Conservation (phyloP, 2,113 vertebrate species). For the Myrmophylax atrothorax region DNA sequence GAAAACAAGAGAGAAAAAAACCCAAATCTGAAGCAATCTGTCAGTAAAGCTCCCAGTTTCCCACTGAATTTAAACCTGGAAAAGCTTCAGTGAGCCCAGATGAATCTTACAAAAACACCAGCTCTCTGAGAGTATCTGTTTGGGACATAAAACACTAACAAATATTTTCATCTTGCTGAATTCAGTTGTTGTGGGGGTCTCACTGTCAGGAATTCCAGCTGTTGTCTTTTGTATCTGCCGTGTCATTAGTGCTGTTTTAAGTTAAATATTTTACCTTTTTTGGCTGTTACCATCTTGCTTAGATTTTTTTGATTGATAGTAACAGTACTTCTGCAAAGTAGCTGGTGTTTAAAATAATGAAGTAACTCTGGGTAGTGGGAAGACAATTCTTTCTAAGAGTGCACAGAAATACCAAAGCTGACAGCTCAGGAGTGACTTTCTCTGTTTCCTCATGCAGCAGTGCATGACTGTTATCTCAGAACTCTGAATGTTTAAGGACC, state of each 20-base stretch:
- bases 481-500: background rate
- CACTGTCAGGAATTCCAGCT: background rate
- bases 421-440: background rate
- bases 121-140: background rate
- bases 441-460: background rate
- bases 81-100: background rate
- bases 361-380: background rate
- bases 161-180: background rate
- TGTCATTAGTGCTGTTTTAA: background rate
- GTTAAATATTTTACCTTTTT: background rate
- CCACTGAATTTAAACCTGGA: background rate
- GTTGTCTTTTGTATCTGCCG: background rate
- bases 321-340: slow-evolving; percentile 1
- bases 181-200: background rate
- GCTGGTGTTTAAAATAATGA: slow-evolving; percentile 33
- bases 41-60: background rate
- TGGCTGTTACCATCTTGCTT: background rate
- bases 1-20: background rate
- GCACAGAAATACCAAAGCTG: background rate
- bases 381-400: background rate
- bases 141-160: background rate
- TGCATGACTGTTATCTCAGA: background rate
- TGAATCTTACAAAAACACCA: background rate
- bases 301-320: slow-evolving; percentile 23
- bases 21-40: background rate